Base-by-base conservation (phyloP, 2,797 vertebrate genomes). In the Etheostoma perlongum region DNA sequence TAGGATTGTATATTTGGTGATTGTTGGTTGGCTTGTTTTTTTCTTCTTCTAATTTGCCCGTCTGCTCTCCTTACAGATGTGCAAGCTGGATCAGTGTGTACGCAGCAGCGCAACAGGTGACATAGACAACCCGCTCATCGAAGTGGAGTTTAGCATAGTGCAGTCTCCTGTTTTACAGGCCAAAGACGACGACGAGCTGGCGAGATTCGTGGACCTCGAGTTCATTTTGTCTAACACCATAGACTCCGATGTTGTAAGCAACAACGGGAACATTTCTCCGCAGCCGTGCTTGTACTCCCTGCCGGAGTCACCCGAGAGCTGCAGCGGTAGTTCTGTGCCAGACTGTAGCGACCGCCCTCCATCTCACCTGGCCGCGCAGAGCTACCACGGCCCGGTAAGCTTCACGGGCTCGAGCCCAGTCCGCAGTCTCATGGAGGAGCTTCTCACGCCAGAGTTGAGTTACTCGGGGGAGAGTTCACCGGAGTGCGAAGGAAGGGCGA, bases 221-320 rank as follows among this genome's bases (percentile, higher is more conserved):
- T 98, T 98, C 89, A 98, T 98, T 74, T 78, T 98, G 76, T 95
- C 96, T 0, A 97, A 98, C 92, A 95, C 94, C 0, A 91, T 95
- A 58, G 77, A 89, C 47, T 83, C 92, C 1, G 92, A 91, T n/a
- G 85, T 67, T 52, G 86, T 70, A 19, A 69, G 78, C 79, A 63
- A 2, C 64, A 30, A 49, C 49, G 79, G 74, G 19, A 80, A 69
- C 49, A 66, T 88, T 14, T 85, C 87, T 8, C 82, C 91, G 2
- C 92, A 72, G 62, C 81, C 80, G 25, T 89, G 87, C 59, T 91
- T 94, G 0, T 97, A 97, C 40, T 95, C 96, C 0, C 75, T 98
- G 61, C 97, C 97, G 0, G 96, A 97, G 80, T 97, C 97, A 1
- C 97, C 97, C 0, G 96, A 97, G 82, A 98, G 97, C 88, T 97